Base-by-base conservation (phyloP, 2,113 vertebrate species). In the Turdus rufiventris region DNA sequence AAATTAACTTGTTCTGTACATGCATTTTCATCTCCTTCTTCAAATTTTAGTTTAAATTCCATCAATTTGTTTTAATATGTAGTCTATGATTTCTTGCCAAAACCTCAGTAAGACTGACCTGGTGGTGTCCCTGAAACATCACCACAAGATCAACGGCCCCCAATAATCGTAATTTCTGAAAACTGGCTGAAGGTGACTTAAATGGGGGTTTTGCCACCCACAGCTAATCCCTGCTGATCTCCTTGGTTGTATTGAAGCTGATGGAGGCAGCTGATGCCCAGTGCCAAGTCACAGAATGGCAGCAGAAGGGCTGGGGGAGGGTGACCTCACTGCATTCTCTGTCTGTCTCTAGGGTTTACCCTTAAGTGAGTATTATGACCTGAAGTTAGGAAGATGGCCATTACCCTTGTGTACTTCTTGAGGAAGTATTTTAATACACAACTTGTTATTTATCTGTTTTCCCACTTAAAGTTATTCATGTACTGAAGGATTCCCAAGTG, bases 101-200 rank as follows among this genome's bases (percentile, higher is more conserved):
- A 92, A 50, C 5, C 29, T 62, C 33, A 19, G 3, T 24, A 74
- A 74, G 14, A 6, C 24, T 63, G 47, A 74, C 6, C 8, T 54
- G 15, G 6, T 48, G 19, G 7, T n/a, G 14, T 42, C n/a, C 17
- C 40, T 78, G 61, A 75, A 85, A 72, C 5, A 29, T 47, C 56
- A 81, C 14, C 14, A 56, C 0, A 3, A 74, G 12, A 8, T 56
- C 0, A 0, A 45, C 0, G 0, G 36, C 8, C 15, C 10, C 12
- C 3, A 5, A 15, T 45, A 78, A 43, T 2, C 9, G 4, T 61
- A 23, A 68, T 61, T 83, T 66, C 14, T 61, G 50, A 50, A 15
- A 57, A 28, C 8, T 53, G n/a, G 5, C 25, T 40, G 38, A 54
- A 75, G 34, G 18, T 31, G 29, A n/a, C 18, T 6, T 58, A 29